Conservation (phyloP, 2,797 vertebrate genomes). For the Gambelia wislizenii region DNA sequence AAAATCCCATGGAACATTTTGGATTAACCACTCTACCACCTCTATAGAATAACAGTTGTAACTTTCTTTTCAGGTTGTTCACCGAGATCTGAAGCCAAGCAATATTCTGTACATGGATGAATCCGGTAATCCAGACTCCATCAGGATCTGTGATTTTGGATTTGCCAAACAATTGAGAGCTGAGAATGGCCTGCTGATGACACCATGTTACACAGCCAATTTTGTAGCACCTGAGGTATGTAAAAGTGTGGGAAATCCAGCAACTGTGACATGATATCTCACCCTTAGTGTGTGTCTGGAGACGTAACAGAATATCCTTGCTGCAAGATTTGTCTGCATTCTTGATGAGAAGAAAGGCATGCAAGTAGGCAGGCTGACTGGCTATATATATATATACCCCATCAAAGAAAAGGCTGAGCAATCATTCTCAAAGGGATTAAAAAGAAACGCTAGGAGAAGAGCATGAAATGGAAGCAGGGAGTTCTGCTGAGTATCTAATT, state of each 20-base stretch:
- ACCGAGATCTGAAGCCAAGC: constrained; percentile 95
- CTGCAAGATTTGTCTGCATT: neutral
- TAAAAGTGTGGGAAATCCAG: neutral
- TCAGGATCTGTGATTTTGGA: constrained; percentile 94
- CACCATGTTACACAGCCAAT: constrained; percentile 96
- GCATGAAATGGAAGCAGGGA: neutral
- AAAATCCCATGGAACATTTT: neutral
- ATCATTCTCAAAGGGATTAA: neutral
- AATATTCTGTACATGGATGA: constrained; percentile 95
- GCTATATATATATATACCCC: neutral
- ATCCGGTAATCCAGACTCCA: constrained; percentile 90
- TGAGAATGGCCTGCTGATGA: constrained; percentile 96
- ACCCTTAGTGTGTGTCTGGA: neutral
- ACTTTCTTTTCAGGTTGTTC: constrained; percentile 87
- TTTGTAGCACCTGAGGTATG: constrained; percentile 96
- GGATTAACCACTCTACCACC: too few relatives aligned
- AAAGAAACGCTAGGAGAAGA: neutral
- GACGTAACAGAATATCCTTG: neutral
- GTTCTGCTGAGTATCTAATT: neutral
- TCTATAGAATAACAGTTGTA: neutral
- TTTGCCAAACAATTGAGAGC: constrained; percentile 96
- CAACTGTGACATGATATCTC: neutral
- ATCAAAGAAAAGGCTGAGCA: neutral
- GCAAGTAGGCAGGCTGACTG: neutral
- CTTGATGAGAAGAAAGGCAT: neutral